These are phyloP conservation scores for Gulo gulo DNA, from an alignment of 2,113 vertebrate species.

Conservation along the genomic window DNA sequence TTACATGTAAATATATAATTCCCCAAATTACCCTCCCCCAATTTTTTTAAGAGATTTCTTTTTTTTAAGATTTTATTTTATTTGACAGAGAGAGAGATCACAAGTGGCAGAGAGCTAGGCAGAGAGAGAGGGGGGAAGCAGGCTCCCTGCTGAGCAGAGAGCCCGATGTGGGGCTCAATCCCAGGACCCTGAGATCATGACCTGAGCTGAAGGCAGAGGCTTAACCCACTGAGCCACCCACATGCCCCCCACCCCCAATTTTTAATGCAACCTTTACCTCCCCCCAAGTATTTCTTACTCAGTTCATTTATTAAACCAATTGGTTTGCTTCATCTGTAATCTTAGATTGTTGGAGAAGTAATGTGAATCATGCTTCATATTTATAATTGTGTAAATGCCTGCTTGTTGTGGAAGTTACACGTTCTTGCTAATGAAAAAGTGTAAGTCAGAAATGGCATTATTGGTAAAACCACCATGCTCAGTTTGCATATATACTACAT, in stretches of 20 bases:
- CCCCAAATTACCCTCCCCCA: background rate
- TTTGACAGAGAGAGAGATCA: too few relatives aligned
- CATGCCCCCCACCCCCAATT: background rate
- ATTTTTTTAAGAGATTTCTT: too few relatives aligned
- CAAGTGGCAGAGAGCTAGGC: too few relatives aligned
- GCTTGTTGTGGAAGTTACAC: background rate
- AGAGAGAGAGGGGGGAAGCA: too few relatives aligned
- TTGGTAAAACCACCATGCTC: background rate
- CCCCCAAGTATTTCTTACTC: background rate
- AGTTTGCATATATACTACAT: background rate
- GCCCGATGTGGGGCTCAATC: too few relatives aligned
- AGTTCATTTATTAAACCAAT: background rate
- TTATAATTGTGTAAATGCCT: background rate
- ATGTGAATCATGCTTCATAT: background rate
- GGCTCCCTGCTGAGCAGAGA: too few relatives aligned
- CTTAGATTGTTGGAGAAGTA: background rate
- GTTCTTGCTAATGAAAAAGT: background rate
- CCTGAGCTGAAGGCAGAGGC: too few relatives aligned
- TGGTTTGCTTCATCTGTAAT: background rate
- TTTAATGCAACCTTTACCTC: background rate
- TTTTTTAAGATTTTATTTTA: too few relatives aligned
- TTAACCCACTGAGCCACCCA: too few relatives aligned
- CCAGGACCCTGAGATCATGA: too few relatives aligned
- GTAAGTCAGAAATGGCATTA: background rate
- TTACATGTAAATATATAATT: background rate